Evolutionary conservation across 2,888 invertebrate genomes (phyloP).

Genomic region (Xestia rhomboidea): DNA sequence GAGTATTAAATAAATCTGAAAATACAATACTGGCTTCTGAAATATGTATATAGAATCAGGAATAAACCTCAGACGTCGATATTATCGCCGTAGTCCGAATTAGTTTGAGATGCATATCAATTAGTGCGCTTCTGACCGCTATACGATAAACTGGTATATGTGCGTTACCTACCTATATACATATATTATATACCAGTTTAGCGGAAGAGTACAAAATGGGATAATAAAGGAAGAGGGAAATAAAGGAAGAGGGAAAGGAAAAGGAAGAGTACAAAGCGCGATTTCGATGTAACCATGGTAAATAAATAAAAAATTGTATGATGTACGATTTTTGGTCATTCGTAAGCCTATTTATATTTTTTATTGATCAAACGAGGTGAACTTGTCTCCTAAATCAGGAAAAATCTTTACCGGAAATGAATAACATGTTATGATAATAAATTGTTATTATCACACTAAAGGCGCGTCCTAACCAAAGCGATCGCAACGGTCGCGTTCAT

Average conservation of each 20-base stretch:
- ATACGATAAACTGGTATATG: neutral
- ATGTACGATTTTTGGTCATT: no score
- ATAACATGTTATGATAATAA: no score
- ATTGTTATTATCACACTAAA: no score
- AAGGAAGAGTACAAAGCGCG: neutral
- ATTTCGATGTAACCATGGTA: neutral
- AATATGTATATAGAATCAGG: neutral
- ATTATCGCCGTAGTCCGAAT: neutral
- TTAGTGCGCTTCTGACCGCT: conserved; percentile 5
- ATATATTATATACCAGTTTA: neutral
- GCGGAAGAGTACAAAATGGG: neutral
- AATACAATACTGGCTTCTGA: neutral
- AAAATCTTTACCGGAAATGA: no score
- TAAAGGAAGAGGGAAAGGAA: no score
- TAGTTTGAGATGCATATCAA: conserved; percentile 36
- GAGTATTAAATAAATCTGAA: neutral
- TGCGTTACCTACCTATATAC: neutral
- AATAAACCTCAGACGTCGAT: conserved; percentile 23
- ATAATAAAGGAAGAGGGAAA: no score
- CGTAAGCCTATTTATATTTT: neutral
- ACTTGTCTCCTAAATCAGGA: no score
- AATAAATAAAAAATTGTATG: neutral
- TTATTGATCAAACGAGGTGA: no score
- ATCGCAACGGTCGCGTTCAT: neutral
- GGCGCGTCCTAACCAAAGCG: neutral